These are phyloP conservation scores for Plumapathes pennacea DNA, from an alignment of 92 coral and sea anemone genomes.

Conservation along the genomic window DNA sequence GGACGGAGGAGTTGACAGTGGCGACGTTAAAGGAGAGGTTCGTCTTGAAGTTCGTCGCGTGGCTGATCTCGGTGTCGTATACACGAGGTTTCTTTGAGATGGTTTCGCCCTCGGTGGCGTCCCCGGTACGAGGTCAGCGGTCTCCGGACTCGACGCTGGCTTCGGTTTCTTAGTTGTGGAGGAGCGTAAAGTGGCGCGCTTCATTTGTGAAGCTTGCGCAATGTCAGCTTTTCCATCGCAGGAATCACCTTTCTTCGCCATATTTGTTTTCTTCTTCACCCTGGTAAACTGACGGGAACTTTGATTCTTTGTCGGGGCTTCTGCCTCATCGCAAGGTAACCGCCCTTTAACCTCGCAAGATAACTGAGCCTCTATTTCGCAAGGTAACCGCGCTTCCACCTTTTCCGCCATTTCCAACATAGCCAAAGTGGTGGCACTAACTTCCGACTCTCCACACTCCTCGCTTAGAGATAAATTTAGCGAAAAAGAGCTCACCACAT, in stretches of 20 bases:
- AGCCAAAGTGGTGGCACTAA: conserved; percentile 53
- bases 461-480: conserved; percentile 68
- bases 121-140: conserved; percentile 26
- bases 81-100: conserved; percentile 12
- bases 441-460: conserved; percentile 68
- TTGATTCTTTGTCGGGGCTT: no score
- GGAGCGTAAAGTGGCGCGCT: neutral
- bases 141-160: neutral
- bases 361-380: no score
- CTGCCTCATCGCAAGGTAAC: no score
- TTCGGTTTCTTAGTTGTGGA: neutral
- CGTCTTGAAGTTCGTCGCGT: conserved; percentile 26
- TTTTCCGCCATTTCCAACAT: conserved; percentile 56
- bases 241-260: no score
- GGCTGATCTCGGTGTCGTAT: conserved; percentile 21
- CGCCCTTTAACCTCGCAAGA: no score
- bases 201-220: neutral
- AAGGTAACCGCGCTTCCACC: no score
- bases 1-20: conserved; percentile 5
- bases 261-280: no score
- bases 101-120: conserved; percentile 39
- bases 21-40: conserved; percentile 6
- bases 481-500: conserved; percentile 56
- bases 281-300: no score
- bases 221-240: neutral